Conservation (phyloP, 2,113 vertebrate species). For the Puntigrus tetrazona region DNA sequence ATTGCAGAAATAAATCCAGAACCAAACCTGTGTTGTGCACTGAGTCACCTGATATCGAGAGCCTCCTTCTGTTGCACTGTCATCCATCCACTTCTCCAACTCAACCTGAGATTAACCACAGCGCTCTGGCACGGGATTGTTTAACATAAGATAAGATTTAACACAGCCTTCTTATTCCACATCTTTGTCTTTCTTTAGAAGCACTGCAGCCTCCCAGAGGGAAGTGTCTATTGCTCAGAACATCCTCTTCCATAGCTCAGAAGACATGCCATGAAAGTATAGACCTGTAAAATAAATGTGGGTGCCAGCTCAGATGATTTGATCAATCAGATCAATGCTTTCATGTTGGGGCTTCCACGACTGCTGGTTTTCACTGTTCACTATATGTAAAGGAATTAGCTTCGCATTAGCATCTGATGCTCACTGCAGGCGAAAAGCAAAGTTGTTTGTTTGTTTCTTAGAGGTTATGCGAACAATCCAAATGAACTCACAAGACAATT, state of each 20-base stretch:
- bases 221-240: neutral
- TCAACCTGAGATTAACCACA: slow-evolving; percentile 49
- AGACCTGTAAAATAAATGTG: neutral
- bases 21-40: slow-evolving; percentile 18
- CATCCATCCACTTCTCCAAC: slow-evolving; percentile 53
- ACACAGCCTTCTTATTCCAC: slow-evolving; percentile 31
- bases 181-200: slow-evolving; percentile 23
- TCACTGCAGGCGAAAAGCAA: neutral
- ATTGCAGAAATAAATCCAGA: slow-evolving; percentile 40
- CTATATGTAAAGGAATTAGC: neutral
- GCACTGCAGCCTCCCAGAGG: slow-evolving; percentile 1
- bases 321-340: neutral
- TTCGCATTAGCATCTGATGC: neutral
- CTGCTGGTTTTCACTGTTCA: neutral
- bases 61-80: slow-evolving; percentile 36
- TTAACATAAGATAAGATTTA: slow-evolving; percentile 49
- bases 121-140: slow-evolving; percentile 33
- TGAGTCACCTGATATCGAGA: slow-evolving; percentile 49
- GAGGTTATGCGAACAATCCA: neutral
- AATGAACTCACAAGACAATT: neutral
- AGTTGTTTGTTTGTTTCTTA: neutral
- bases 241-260: neutral
- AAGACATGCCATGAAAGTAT: neutral
- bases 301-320: neutral
- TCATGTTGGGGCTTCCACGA: neutral